Evolutionary conservation across 2,797 vertebrate species (phyloP).

Genomic region (Acanthurus lineatus): DNA sequence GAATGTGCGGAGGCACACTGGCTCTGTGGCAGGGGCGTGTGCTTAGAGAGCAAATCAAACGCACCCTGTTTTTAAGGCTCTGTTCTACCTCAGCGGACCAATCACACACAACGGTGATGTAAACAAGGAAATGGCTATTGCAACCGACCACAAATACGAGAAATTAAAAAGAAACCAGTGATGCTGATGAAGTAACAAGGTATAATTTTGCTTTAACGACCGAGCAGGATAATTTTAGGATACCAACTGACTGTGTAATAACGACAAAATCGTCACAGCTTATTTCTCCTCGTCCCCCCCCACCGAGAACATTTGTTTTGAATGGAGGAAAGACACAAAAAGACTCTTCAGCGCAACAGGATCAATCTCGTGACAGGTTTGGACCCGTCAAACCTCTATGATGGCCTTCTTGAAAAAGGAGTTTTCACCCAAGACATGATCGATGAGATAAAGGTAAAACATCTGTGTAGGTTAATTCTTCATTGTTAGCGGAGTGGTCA

Average conservation of each 20-base stretch:
- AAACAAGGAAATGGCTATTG: conserved; percentile 75
- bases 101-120: conserved; percentile 70
- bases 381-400: conserved; percentile 86
- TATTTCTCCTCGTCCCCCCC: not conserved
- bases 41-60: not conserved
- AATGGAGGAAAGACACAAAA: conserved; percentile 85
- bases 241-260: not conserved
- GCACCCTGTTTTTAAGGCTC: not conserved
- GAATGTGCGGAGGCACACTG: fast-evolving
- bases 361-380: conserved; percentile 82
- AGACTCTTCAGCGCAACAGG: conserved; percentile 84
- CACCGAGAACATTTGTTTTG: not conserved
- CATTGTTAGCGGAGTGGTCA: not conserved
- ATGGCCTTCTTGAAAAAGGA: conserved; percentile 83
- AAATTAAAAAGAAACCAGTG: not conserved
- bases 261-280: too few species aligned
- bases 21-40: fast-evolving
- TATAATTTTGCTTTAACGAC: not conserved
- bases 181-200: not conserved
- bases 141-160: conserved; percentile 11
- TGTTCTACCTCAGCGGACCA: conserved; percentile 38
- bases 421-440: conserved; percentile 93
- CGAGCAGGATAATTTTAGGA: not conserved
- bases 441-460: conserved; percentile 91
- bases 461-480: not conserved